Base-by-base conservation (phyloP, 2,888 invertebrate species). In the Stenoptilia bipunctidactyla region DNA sequence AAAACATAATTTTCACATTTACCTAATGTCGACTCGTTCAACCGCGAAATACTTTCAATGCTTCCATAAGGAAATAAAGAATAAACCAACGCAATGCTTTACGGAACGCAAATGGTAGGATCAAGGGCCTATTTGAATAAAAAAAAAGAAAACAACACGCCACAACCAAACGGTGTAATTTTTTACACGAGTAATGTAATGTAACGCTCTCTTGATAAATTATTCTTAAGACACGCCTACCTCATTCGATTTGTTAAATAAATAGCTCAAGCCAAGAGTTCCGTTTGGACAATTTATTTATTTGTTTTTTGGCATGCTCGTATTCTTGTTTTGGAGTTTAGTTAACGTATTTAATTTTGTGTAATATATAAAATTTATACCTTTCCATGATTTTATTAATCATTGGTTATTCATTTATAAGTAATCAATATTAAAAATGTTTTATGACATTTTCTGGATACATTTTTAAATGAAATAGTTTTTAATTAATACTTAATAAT, bases 151-250 rank as follows among this genome's bases (percentile, higher is more conserved):
- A 51, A 46, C 47, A 50, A 46, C 43, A 40, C 41, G 51, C 53
- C 47, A 44, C 41, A 50, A 48, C 49, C 55, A 61, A 61, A 57
- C 53, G 52, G 48, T 49, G 48, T 51, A 51, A 58, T 61, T 61
- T 62, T 58, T 61, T 60, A 55, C 49, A 50, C 49, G 47, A 45
- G 50, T 50, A 51, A 53, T 56, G 56, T 58, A 62, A 63, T 55
- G 65, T 58, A 58, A 58, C 58, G 57, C 60, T 61, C 61, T 63
- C 52, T 59, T 64, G 63, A 65, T 63, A 65, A 61, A 64, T 65
- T 62, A 63, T 65, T 58, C 57, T 40, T 47, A 47, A 46, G 54
- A 50, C 40, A 55, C 58, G 50, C 57, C 56, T 55, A 54, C 54
- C 55, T 61, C 57, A 53, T 63, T 65, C 65, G 59, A 61, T 61